phyloP scores from a whole-genome alignment of 2,113 vertebrate species.

The Saguinus midas region DNA sequence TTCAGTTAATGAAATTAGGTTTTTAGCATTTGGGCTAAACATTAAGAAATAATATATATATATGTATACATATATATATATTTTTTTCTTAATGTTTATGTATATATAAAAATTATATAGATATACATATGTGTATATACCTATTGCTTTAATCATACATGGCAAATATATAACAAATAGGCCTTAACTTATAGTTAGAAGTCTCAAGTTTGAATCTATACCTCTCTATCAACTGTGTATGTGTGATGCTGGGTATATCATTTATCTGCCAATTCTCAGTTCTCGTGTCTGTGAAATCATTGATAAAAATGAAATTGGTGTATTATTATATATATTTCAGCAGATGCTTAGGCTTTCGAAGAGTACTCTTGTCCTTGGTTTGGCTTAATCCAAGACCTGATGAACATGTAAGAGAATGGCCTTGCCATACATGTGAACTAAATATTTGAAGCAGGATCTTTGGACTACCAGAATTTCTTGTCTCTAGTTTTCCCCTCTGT shows the following conservation, averaged over 20 bases:
- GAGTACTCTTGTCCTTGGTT: neutral
- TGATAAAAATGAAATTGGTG: neutral
- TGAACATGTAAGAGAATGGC: neutral
- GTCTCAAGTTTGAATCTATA: neutral
- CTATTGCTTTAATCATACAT: neutral
- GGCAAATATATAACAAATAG: neutral
- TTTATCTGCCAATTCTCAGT: neutral
- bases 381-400: neutral
- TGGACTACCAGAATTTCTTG: neutral
- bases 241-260: neutral
- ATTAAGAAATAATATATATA: neutral
- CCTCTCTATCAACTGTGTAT: neutral
- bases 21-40: neutral
- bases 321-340: neutral
- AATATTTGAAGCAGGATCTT: neutral
- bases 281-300: neutral
- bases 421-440: neutral
- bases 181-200: neutral
- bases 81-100: no score
- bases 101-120: no score
- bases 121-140: no score
- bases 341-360: neutral
- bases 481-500: neutral
- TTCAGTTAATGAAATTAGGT: neutral
- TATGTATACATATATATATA: no score